Base-by-base conservation (phyloP, 1,140 invertebrate genomes). In the Argopecten irradians region DNA sequence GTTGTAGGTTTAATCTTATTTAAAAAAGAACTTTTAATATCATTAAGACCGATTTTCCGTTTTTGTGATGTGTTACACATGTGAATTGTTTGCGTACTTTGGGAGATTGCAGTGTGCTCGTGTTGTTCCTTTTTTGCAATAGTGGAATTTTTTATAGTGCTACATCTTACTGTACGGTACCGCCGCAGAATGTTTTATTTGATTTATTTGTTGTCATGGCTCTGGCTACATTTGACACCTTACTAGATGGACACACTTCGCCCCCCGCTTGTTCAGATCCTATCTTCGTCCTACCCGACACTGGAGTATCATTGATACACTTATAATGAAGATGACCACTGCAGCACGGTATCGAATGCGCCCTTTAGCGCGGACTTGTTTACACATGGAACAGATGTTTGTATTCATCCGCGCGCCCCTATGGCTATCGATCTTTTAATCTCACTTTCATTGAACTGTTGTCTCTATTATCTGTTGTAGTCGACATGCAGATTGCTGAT, bases 371-470 rank as follows among this genome's bases (percentile, higher is more conserved):
- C n/a, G 55, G 55, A n/a, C 55, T 71, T 71, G n/a, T 71, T 71
- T 71, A 71, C 55, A 71, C 55, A 71, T 22, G n/a, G n/a, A 28
- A 71, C 55, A 71, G 55, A 71, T 71, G 55, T 71, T 71, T 71
- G 55, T 71, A 71, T 71, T 71, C 55, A 71, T 71, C 55, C 55
- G 55, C 55, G 55, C 55, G 55, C n/a, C 55, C 55, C 55, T 71
- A 28, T 71, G 55, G 55, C 55, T 71, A 28, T 71, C 55, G 1
- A 28, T 8, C 55, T 8, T 71, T n/a, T 71, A 71, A 71, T 71
- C 55, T 71, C 55, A 71, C 55, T 71, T 71, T 71, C 55, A 28
- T 16, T 71, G 55, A 71, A 71, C 28, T 3, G 55, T 71, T 71
- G n/a, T 71, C n/a, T 3, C 55, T n/a, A 71, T 71, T 71, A 71